These are phyloP conservation scores for Pygmarrhopalites habei DNA, from an alignment of 1,140 invertebrate genomes.

Conservation along the genomic window DNA sequence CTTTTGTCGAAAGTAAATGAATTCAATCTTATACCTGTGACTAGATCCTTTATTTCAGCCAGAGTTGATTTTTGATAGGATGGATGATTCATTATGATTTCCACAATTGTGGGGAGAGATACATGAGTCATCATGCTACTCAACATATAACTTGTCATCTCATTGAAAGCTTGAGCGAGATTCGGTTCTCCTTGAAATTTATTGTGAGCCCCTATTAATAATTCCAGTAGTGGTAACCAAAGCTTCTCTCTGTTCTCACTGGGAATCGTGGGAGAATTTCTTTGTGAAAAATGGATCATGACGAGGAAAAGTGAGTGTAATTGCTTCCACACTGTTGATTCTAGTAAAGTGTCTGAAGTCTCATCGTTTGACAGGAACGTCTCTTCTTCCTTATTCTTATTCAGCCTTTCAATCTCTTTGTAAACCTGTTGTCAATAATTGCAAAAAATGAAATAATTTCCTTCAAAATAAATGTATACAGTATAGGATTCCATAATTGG, in stretches of 20 bases:
- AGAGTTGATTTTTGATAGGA: conserved; percentile 51
- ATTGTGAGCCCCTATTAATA: conserved; percentile 48
- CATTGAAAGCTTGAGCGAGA: conserved; percentile 41
- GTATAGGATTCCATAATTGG: not conserved
- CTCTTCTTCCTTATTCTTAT: too few relatives aligned
- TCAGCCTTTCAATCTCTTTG: too few relatives aligned
- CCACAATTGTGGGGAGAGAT: conserved; percentile 51
- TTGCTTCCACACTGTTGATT: conserved; percentile 41
- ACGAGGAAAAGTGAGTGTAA: conserved; percentile 44
- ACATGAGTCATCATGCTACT: conserved; percentile 56
- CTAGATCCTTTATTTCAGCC: conserved; percentile 49
- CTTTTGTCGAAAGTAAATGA: too few relatives aligned
- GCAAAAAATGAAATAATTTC: not conserved
- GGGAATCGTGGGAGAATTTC: conserved; percentile 47
- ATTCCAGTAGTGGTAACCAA: conserved; percentile 52
- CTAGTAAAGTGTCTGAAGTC: too few relatives aligned
- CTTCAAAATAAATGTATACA: not conserved
- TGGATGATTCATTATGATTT: conserved; percentile 50
- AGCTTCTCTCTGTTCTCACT: conserved; percentile 47
- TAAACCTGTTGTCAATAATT: not conserved
- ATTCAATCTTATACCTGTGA: too few relatives aligned
- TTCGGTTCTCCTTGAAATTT: conserved; percentile 43
- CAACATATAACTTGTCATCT: conserved; percentile 50
- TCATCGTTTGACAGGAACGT: too few relatives aligned
- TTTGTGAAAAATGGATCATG: conserved; percentile 49